Percentiles rank a stretch among this genome's conserved stretches.
phyloP scores from a whole-genome alignment of 2,797 vertebrate species.

The Aselliscus stoliczkanus region DNA sequence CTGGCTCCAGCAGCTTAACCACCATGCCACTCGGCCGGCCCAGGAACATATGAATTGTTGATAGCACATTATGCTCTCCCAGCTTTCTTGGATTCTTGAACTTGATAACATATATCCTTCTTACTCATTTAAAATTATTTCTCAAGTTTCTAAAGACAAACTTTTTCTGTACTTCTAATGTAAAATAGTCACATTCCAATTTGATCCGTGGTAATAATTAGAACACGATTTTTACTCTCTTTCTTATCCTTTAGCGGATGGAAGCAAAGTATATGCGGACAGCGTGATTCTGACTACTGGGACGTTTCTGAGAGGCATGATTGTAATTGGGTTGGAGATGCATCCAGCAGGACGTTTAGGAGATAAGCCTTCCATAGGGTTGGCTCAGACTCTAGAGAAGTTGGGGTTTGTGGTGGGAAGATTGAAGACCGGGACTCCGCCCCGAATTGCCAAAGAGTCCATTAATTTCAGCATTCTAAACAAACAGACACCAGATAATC shows the following conservation, averaged over 20 bases:
- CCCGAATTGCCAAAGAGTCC: slow-evolving; percentile 90
- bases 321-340: slow-evolving; percentile 87
- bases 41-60: not conserved
- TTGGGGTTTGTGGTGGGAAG: slow-evolving; percentile 90
- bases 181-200: not conserved
- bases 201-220: not conserved
- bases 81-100: not conserved
- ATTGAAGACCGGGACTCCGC: slow-evolving; percentile 94
- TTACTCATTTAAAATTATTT: slow-evolving; percentile 21
- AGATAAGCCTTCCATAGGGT: slow-evolving; percentile 89
- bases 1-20: no score
- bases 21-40: no score
- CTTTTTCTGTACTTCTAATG: slow-evolving; percentile 1
- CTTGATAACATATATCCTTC: not conserved
- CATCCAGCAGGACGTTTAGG: slow-evolving; percentile 92
- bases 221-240: not conserved
- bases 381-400: slow-evolving; percentile 89
- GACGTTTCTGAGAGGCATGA: slow-evolving; percentile 91
- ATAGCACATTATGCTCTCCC: not conserved
- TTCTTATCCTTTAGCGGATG: slow-evolving; percentile 80
- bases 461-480: slow-evolving; percentile 85
- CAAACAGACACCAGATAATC: slow-evolving; percentile 84
- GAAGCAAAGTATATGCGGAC: slow-evolving; percentile 79
- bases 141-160: slow-evolving; percentile 20
- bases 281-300: slow-evolving; percentile 93